A percentile compares a stretch with the other conserved stretches of the same genome.
These are phyloP conservation scores for Molanna angustata DNA, from an alignment of 2,888 invertebrate species.

Conservation along the genomic window DNA sequence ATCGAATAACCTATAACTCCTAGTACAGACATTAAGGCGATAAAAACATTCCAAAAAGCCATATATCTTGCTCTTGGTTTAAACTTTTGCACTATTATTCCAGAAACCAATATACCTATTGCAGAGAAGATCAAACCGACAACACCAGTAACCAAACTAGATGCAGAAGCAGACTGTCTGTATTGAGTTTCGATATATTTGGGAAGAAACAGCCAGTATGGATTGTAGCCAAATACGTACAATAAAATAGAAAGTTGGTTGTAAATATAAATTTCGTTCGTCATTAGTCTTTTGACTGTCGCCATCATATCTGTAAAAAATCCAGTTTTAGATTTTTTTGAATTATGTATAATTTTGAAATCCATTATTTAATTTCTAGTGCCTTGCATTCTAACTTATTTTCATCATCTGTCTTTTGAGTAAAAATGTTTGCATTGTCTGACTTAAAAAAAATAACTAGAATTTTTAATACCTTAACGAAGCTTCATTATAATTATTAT, in stretches of 20 bases:
- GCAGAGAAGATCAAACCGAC: conserved; percentile 69
- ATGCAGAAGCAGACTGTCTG: conserved; percentile 69
- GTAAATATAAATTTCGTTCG: conserved; percentile 66
- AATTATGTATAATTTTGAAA: no score
- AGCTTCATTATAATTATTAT: no score
- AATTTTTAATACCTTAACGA: no score
- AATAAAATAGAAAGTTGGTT: conserved; percentile 72
- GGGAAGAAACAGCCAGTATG: conserved; percentile 77
- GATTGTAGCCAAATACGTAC: conserved; percentile 68
- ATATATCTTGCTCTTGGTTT: conserved; percentile 64
- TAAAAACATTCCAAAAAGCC: conserved; percentile 67
- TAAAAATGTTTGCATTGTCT: no score
- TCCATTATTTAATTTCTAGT: no score
- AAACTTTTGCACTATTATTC: conserved; percentile 62
- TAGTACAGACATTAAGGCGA: conserved; percentile 59
- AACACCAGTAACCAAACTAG: conserved; percentile 71
- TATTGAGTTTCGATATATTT: conserved; percentile 83
- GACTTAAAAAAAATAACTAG: no score
- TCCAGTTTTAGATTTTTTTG: no score
- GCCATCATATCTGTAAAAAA: conserved; percentile 56
- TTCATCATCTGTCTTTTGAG: no score
- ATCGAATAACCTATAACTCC: conserved; percentile 64
- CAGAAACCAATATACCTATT: conserved; percentile 63
- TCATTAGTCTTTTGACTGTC: conserved; percentile 62
- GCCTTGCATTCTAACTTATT: no score